phyloP scores from a whole-genome alignment of 2,888 invertebrate species.

The Chydorus sphaericus region DNA sequence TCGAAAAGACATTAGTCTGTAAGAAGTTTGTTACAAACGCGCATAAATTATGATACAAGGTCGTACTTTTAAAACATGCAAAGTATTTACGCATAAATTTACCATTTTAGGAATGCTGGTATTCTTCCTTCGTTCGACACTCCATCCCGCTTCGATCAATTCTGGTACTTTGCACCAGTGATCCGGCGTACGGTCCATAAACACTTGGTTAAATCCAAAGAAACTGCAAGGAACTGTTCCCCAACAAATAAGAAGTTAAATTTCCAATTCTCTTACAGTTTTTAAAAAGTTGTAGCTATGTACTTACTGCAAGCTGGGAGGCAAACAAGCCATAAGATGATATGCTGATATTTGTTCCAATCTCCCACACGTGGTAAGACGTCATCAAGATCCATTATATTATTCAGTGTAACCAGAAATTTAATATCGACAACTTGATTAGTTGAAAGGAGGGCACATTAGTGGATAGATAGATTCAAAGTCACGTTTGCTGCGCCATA shows the following conservation, averaged over 20 bases:
- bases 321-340: conserved; percentile 69
- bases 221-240: conserved; percentile 85
- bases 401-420: no score
- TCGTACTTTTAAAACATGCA: not conserved
- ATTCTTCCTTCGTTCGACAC: not conserved
- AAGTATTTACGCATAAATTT: not conserved
- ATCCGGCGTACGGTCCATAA: conserved; percentile 74
- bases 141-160: not conserved
- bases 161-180: conserved; percentile 44
- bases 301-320: conserved; percentile 74
- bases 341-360: conserved; percentile 74
- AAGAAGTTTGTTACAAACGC: no score
- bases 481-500: no score
- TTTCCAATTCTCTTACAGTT: no score
- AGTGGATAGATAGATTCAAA: no score
- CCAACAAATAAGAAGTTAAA: no score
- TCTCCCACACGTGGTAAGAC: conserved; percentile 72
- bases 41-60: not conserved
- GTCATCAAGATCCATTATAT: conserved; percentile 67
- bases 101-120: conserved; percentile 11
- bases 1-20: no score
- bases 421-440: not conserved
- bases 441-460: no score
- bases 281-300: no score
- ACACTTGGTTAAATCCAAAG: conserved; percentile 82